Base-by-base conservation (phyloP, 2,888 invertebrate genomes). In the Ichneumoninae sp. region DNA sequence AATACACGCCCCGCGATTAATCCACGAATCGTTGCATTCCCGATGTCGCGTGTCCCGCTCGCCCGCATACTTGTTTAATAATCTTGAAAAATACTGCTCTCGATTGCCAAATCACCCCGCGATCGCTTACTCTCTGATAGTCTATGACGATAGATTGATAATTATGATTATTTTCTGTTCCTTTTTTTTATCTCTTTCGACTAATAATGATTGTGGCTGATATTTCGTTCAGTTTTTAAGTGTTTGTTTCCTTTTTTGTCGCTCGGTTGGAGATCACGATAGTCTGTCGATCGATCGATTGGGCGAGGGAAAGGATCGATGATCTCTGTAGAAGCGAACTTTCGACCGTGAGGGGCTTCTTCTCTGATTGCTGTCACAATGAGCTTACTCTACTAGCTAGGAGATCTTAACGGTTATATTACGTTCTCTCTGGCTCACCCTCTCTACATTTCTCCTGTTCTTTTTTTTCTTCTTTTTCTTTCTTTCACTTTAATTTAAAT, bases 291-390 rank as follows among this genome's bases (percentile, higher is more conserved):
- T 82, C 44, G 22, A 54, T 69, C 54, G 77, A 69, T 57, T 52
- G 70, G 36, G 26, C 19, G 70, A 57, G 69, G n/a, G 26, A 26
- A 13, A 1, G 30, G 16, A 30, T 71, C 77, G 74, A 82, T 74
- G 79, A 71, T 83, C 75, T 36, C 66, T 19, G 66, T 36, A 69
- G 73, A 83, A 57, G 81, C 75, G 65, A 83, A 83, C 85, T 87
- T 87, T 86, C 77, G 89, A 90, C 89, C 91, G 88, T 89, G 88
- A 88, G 30, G 13, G 88, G 86, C 86, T 76, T 74, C 47, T 68
- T 36, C 79, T 89, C 89, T 93, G 92, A 93, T 92, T 92, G 92
- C 89, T 92, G 91, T 92, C 93, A 91, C 92, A 93, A 92, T 93
- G 92, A 92, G 91, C 91, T 92, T 92, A 91, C 88, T 87, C 84